Evolutionary conservation across 1,140 invertebrate species (phyloP).

Genomic region (Ostrea edulis): DNA sequence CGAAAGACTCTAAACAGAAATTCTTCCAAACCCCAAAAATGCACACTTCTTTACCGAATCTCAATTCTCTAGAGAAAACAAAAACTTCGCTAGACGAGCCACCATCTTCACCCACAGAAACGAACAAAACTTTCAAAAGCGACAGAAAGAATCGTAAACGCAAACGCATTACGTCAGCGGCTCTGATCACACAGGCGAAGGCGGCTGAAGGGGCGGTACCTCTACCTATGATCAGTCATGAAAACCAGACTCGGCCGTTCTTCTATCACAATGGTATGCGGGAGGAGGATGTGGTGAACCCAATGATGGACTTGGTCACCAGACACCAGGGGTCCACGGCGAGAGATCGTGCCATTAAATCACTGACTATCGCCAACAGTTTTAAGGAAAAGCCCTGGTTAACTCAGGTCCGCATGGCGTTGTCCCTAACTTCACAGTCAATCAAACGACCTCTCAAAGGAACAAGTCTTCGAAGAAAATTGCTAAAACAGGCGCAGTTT

Average conservation of each 20-base stretch:
- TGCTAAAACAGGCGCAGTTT: neutral
- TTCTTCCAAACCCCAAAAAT: slow-evolving; percentile 46
- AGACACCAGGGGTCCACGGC: slow-evolving; percentile 68
- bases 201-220: slow-evolving; percentile 66
- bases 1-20: neutral
- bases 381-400: slow-evolving; percentile 77
- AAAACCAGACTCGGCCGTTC: slow-evolving; percentile 67
- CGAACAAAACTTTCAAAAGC: slow-evolving; percentile 40
- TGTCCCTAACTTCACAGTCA: slow-evolving; percentile 65
- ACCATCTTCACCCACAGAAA: slow-evolving; percentile 11
- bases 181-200: slow-evolving; percentile 64
- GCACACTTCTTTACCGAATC: slow-evolving; percentile 38
- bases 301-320: slow-evolving; percentile 66
- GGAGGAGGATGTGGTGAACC: slow-evolving; percentile 64
- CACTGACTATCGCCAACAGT: slow-evolving; percentile 71
- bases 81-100: slow-evolving; percentile 45
- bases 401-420: slow-evolving; percentile 71
- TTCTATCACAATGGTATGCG: slow-evolving; percentile 69
- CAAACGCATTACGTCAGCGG: slow-evolving; percentile 56
- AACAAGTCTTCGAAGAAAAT: slow-evolving; percentile 14
- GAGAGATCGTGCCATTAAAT: slow-evolving; percentile 73
- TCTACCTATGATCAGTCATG: slow-evolving; percentile 66
- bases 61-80: slow-evolving; percentile 52
- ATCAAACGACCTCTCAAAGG: slow-evolving; percentile 58
- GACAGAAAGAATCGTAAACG: slow-evolving; percentile 53